phyloP scores from a whole-genome alignment of 2,888 invertebrate genomes.

The Agrochola litura region DNA sequence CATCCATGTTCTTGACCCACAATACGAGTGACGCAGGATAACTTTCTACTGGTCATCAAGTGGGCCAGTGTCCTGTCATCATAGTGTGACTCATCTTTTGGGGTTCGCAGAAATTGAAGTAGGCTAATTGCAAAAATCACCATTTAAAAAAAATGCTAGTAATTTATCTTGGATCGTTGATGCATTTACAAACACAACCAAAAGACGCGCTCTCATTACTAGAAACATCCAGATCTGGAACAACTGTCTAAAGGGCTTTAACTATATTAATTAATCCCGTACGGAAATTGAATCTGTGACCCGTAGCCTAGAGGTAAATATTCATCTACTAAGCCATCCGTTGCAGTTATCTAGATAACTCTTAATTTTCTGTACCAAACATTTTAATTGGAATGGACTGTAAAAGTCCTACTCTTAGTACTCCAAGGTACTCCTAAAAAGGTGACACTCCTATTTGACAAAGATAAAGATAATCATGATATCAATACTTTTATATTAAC shows the following conservation, averaged over 20 bases:
- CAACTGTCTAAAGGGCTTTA: not conserved
- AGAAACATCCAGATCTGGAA: not conserved
- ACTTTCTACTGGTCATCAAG: constrained; percentile 68
- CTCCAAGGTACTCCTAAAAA: not conserved
- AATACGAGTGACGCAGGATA: constrained; percentile 54
- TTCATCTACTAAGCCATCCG: not conserved
- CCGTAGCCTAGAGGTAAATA: not conserved
- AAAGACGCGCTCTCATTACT: not conserved
- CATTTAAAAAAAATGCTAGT: not conserved
- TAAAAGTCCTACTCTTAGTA: not conserved
- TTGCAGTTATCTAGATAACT: not conserved
- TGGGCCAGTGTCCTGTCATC: constrained; percentile 42
- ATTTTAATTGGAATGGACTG: not conserved
- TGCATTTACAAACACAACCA: not conserved
- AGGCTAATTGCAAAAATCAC: not conserved
- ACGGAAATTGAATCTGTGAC: not conserved
- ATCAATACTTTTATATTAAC: not conserved
- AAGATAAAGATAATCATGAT: not conserved
- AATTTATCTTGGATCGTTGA: not conserved
- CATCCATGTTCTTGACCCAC: constrained; percentile 72
- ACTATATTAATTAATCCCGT: not conserved
- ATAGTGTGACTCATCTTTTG: constrained; percentile 38
- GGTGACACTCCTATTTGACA: not conserved
- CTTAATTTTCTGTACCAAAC: not conserved
- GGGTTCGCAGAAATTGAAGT: constrained; percentile 11